Evolutionary conservation across 2,113 vertebrate species (phyloP).

Genomic region (Murina feae): DNA sequence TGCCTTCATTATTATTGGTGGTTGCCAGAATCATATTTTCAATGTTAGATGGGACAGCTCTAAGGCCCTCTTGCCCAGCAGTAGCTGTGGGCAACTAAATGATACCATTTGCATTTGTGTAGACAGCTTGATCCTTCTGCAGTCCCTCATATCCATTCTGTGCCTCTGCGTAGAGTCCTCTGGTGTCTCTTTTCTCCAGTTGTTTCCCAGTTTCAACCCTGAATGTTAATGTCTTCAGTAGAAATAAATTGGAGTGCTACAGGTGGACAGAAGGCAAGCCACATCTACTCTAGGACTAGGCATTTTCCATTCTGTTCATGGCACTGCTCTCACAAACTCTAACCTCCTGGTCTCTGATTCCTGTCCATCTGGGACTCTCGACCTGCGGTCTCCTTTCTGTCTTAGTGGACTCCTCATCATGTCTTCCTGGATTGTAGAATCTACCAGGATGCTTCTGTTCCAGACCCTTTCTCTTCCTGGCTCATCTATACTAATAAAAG

Average conservation of each 20-base stretch:
- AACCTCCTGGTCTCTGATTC: background rate
- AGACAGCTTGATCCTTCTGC: conserved; percentile 87
- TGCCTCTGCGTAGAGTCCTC: conserved; percentile 84
- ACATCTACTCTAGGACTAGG: background rate
- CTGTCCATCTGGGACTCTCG: background rate
- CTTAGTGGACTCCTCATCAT: background rate
- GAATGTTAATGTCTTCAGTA: conserved; percentile 88
- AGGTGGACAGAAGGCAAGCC: conserved; percentile 75
- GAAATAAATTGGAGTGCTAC: conserved; percentile 85
- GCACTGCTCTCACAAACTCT: background rate
- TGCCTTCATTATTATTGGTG: conserved; percentile 79
- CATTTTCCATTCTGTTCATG: background rate
- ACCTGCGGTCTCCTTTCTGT: background rate
- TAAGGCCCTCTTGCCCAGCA: conserved; percentile 53
- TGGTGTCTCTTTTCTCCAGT: conserved; percentile 81
- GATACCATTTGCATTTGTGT: conserved; percentile 85
- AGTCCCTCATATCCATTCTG: conserved; percentile 78
- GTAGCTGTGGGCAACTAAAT: conserved; percentile 86
- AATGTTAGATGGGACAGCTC: conserved; percentile 87
- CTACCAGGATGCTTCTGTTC: background rate
- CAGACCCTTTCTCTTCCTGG: background rate
- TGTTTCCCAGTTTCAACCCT: conserved; percentile 84
- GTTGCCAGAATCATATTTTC: conserved; percentile 85
- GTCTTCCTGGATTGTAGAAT: background rate
- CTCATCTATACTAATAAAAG: too few species aligned